Percentiles rank a stretch among this genome's conserved stretches.
Evolutionary conservation across 2,888 invertebrate species (phyloP).

Genomic region (Cryptocephalus primarius): DNA sequence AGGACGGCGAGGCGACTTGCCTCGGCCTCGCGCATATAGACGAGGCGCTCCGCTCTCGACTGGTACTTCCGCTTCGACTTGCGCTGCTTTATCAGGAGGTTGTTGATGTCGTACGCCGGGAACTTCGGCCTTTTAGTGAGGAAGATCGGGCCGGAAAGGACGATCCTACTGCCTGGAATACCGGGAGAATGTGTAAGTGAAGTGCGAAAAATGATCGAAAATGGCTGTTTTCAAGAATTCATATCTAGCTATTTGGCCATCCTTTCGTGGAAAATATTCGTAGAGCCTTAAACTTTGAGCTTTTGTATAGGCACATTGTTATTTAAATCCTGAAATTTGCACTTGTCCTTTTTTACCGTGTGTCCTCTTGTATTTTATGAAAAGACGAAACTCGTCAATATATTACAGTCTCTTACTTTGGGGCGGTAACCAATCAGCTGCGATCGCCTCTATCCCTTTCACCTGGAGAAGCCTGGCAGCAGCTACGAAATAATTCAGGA

Average conservation of each 20-base stretch:
- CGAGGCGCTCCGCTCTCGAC: constrained; percentile 31
- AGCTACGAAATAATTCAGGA: constrained; percentile 55
- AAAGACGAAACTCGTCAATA: neutral
- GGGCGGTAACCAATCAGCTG: constrained; percentile 32
- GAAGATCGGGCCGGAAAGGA: constrained; percentile 32
- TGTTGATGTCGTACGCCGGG: constrained; percentile 21
- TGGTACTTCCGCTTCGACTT: constrained; percentile 28
- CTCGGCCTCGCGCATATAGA: constrained; percentile 36
- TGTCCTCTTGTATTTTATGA: too few species aligned
- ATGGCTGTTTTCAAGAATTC: too few species aligned
- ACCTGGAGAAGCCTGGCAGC: constrained; percentile 63
- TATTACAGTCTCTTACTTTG: neutral
- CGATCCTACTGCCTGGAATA: constrained; percentile 24
- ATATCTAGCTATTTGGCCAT: too few species aligned
- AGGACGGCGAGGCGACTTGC: constrained; percentile 37
- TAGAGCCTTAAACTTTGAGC: too few species aligned
- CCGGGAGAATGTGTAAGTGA: neutral
- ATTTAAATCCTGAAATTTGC: too few species aligned
- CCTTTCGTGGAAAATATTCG: too few species aligned
- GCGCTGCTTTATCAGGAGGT: constrained; percentile 17
- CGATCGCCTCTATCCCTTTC: constrained; percentile 45
- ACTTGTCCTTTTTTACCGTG: too few species aligned
- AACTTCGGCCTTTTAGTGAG: constrained; percentile 35
- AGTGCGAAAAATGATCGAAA: neutral
- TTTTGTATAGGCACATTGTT: too few species aligned